These are phyloP conservation scores for Sarotherodon lohbergeri DNA, from an alignment of 2,113 vertebrate genomes.

Conservation along the genomic window DNA sequence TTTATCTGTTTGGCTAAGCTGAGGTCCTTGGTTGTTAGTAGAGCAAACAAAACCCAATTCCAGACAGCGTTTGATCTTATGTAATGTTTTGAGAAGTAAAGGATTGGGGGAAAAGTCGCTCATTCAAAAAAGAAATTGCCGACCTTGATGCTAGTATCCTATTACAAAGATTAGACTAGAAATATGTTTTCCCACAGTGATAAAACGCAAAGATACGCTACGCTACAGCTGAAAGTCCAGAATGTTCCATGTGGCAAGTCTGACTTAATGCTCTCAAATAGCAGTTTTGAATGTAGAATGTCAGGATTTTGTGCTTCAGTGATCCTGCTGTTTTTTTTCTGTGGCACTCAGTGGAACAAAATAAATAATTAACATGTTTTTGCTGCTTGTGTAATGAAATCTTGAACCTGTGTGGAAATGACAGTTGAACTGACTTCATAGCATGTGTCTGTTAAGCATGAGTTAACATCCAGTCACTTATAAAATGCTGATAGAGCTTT, in stretches of 20 bases:
- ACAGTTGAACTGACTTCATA: not conserved
- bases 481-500: not conserved
- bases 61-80: not conserved
- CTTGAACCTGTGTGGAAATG: not conserved
- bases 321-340: not conserved
- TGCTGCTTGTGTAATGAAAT: not conserved
- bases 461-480: not conserved
- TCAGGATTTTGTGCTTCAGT: not conserved
- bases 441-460: not conserved
- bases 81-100: not conserved
- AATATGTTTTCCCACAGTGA: not conserved
- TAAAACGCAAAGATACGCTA: not conserved
- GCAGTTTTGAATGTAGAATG: not conserved
- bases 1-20: not conserved
- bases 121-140: not conserved
- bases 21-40: not conserved
- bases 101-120: not conserved
- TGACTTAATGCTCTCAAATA: not conserved
- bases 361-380: not conserved
- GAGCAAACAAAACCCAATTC: conserved; percentile 1
- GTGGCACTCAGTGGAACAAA: not conserved
- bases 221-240: not conserved
- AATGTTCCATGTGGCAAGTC: conserved; percentile 16
- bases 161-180: not conserved
- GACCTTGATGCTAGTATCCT: not conserved